These are phyloP conservation scores for Choreutis nemorana DNA, from an alignment of 2,888 invertebrate genomes.

Conservation along the genomic window DNA sequence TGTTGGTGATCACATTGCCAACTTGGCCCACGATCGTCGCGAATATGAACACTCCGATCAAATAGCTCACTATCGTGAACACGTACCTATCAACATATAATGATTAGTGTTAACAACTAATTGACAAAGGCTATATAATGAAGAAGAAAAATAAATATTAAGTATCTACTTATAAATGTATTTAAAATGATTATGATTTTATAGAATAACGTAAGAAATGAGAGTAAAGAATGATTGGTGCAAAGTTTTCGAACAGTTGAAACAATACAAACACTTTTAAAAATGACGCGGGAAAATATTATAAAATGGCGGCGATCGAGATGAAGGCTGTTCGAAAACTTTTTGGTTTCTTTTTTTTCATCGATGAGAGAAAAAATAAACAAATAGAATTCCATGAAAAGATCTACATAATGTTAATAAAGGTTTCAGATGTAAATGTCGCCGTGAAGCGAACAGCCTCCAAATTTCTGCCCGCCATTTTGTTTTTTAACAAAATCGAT, in stretches of 20 bases:
- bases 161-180: conserved; percentile 2
- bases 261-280: conserved; percentile 40
- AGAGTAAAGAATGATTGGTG: conserved; percentile 29
- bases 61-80: conserved; percentile 96
- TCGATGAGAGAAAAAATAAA: conserved; percentile 43
- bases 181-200: conserved; percentile 6
- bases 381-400: too few species aligned
- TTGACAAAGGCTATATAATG: not conserved
- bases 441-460: conserved; percentile 66
- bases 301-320: conserved; percentile 60
- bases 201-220: conserved; percentile 12
- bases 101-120: too few species aligned
- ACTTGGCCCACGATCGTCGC: conserved; percentile 98
- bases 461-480: conserved; percentile 66
- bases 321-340: conserved; percentile 76
- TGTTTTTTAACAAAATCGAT: too few species aligned
- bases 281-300: conserved; percentile 29
- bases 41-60: conserved; percentile 97
- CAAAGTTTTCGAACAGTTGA: conserved; percentile 71
- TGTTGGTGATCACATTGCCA: conserved; percentile 96
- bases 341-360: conserved; percentile 42
- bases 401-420: conserved; percentile 37
- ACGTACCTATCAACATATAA: conserved; percentile 76
- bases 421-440: conserved; percentile 41
- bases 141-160: too few species aligned